Conservation (phyloP, 2,113 vertebrate genomes). For the Tragelaphus scriptus region DNA sequence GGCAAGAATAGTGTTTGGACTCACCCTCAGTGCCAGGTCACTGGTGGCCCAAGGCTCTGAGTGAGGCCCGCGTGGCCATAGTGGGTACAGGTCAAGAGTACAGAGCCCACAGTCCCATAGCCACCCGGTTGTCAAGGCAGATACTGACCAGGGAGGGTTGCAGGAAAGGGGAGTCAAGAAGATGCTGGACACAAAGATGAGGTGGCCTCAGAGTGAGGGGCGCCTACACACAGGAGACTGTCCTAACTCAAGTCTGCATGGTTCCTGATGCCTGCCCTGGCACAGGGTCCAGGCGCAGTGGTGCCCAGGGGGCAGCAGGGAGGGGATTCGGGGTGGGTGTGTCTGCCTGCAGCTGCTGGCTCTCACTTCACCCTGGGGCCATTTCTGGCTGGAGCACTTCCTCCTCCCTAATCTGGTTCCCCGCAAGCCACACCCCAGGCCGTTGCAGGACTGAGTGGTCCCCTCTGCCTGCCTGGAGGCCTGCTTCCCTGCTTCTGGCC, state of each 20-base stretch:
- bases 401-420: background rate
- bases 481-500: background rate
- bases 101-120: background rate
- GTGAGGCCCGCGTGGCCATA: background rate
- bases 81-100: background rate
- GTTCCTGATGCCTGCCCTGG: background rate
- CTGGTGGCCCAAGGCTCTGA: background rate
- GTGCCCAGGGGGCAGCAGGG: background rate
- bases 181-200: background rate
- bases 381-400: background rate
- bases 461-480: too few relatives aligned
- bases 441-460: background rate
- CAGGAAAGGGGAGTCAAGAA: background rate
- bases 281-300: too few relatives aligned
- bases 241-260: rapidly evolving
- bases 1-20: background rate
- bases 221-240: background rate
- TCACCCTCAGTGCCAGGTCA: background rate
- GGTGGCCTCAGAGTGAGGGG: background rate
- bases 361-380: background rate
- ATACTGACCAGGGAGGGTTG: background rate
- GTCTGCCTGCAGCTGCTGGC: background rate
- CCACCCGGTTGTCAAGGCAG: rapidly evolving
- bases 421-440: background rate
- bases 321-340: too few relatives aligned